Evolutionary conservation across 37 sponge, comb jelly and placozoan species (phyloP).

Genomic region (Ephydatia muelleri): DNA sequence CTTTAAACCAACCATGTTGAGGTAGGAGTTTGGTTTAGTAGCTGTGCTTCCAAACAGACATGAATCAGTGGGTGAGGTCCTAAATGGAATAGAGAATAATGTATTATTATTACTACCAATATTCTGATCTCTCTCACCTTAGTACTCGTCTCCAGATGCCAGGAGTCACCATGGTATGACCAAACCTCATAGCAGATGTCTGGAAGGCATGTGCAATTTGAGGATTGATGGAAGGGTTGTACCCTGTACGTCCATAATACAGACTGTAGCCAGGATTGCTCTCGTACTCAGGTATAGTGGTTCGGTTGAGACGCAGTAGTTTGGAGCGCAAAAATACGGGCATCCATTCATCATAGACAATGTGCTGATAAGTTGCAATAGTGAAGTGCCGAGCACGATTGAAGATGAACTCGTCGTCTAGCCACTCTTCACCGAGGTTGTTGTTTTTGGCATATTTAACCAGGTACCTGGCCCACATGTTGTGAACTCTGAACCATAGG

Average conservation of each 20-base stretch:
- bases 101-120: no score
- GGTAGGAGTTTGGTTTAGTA: no score
- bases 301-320: conserved; percentile 5
- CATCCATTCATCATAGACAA: conserved; percentile 85
- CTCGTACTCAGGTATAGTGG: not conserved
- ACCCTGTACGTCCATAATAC: conserved; percentile 61
- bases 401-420: conserved; percentile 88
- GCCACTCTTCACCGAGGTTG: not conserved
- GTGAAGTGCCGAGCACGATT: conserved; percentile 91
- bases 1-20: no score
- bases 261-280: conserved; percentile 59
- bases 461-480: conserved; percentile 76
- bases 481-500: conserved; percentile 93
- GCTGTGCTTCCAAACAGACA: no score
- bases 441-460: not conserved
- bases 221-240: conserved; percentile 86
- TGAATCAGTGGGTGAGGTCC: no score
- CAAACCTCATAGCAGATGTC: conserved; percentile 95
- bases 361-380: conserved; percentile 92
- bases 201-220: conserved; percentile 91
- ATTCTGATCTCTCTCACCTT: conserved; percentile 30
- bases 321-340: conserved; percentile 81
- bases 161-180: conserved; percentile 94
- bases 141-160: conserved; percentile 77
- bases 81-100: no score